A percentile compares a stretch with the other conserved stretches of the same genome.
phyloP scores from a whole-genome alignment of 2,888 invertebrate species.

The Helicoverpa assulta region DNA sequence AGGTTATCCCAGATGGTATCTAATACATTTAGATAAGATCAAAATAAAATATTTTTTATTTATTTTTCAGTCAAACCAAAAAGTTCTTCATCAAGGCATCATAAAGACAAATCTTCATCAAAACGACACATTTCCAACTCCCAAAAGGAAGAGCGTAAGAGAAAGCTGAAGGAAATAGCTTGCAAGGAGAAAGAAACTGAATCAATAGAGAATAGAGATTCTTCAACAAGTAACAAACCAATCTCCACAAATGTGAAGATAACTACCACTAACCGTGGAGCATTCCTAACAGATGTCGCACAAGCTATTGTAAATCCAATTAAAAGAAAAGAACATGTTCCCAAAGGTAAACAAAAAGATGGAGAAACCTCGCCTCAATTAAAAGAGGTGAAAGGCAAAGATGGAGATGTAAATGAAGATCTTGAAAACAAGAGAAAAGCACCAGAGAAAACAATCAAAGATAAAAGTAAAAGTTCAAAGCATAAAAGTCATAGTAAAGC shows the following conservation, averaged over 20 bases:
- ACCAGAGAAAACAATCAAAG: conserved; percentile 43
- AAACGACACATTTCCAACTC: conserved; percentile 72
- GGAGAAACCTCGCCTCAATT: conserved; percentile 45
- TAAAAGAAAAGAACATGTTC: conserved; percentile 67
- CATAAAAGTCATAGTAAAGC: conserved; percentile 46
- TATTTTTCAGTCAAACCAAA: conserved; percentile 70
- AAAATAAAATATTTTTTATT: not conserved
- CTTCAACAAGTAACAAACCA: conserved; percentile 67
- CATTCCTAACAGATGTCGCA: conserved; percentile 84
- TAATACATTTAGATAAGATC: not conserved
- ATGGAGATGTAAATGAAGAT: conserved; percentile 42
- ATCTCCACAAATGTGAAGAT: conserved; percentile 81
- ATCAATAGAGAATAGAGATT: conserved; percentile 56
- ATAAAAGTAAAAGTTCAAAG: conserved; percentile 53
- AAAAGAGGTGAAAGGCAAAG: conserved; percentile 37
- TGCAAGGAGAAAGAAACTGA: conserved; percentile 72
- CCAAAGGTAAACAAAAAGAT: conserved; percentile 51
- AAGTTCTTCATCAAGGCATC: conserved; percentile 64
- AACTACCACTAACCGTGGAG: conserved; percentile 88
- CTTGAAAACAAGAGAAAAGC: conserved; percentile 57
- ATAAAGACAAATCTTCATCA: conserved; percentile 68
- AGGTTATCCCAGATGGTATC: no score
- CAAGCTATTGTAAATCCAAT: conserved; percentile 71
- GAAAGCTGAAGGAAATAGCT: conserved; percentile 88
- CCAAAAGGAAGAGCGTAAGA: conserved; percentile 86